Percentiles rank a stretch among this genome's conserved stretches.
Conservation (phyloP, 37 sponge, comb jelly and placozoan genomes). For the Aphrocallistes beatrix region DNA sequence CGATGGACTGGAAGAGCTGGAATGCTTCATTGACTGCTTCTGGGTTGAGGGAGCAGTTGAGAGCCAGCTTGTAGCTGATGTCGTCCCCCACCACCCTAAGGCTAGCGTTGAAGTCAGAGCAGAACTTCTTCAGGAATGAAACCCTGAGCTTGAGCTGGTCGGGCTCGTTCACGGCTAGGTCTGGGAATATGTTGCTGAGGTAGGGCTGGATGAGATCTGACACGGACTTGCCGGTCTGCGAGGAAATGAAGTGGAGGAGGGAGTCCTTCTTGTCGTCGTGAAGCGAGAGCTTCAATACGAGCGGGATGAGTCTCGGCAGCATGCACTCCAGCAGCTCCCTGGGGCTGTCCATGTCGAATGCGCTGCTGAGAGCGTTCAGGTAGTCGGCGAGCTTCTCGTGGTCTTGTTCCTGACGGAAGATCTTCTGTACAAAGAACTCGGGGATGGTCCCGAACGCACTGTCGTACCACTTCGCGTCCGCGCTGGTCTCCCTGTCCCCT, state of each 20-base stretch:
- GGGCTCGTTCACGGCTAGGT: background rate
- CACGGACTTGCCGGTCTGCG: background rate
- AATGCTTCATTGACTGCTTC: background rate
- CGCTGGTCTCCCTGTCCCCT: background rate
- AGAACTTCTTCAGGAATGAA: background rate
- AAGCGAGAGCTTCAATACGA: background rate
- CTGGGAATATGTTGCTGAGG: slow-evolving; percentile 1
- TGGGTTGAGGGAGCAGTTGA: background rate
- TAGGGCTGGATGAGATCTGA: background rate
- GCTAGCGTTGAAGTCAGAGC: background rate
- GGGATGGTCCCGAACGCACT: background rate
- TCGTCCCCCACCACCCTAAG: background rate
- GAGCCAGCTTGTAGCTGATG: background rate
- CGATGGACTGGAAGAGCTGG: background rate
- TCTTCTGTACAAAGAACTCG: background rate
- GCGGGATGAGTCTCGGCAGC: background rate
- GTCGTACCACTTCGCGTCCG: background rate
- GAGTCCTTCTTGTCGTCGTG: background rate
- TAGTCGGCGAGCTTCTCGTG: background rate
- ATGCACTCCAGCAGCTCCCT: background rate
- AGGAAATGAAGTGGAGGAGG: background rate
- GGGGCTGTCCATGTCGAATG: background rate
- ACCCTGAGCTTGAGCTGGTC: background rate
- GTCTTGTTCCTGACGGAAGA: background rate
- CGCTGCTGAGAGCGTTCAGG: background rate